Base-by-base conservation (phyloP, 2,797 vertebrate species). In the Acrocephalus scirpaceus region DNA sequence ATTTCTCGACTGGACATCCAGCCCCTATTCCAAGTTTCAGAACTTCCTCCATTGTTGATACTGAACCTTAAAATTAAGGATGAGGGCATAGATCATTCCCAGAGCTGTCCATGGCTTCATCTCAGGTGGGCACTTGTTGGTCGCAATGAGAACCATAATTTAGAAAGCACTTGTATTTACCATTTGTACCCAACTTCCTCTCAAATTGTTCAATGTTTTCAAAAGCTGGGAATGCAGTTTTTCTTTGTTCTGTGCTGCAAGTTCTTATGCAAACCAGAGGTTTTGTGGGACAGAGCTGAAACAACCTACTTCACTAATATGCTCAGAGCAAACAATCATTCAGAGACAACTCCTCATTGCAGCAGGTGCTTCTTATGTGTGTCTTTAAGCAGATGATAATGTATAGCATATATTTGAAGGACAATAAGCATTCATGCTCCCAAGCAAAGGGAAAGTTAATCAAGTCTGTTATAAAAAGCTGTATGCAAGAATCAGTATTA, bases 391-490 rank as follows among this genome's bases (percentile, higher is more conserved):
- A 30, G 9, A 38, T 17, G 3, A 34, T 38, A 38, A 70, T 23
- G 7, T 51, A 38, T 9, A 73, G 40, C 9, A 5, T 10, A 23
- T 45, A 13, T 58, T 44, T 78, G 62, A 84, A 13, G 26, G 25
- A n/a, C 13, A 75, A 8, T 57, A 65, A 65, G n/a, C 3, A 53
- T 48, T 83, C 40, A 4, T 40, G 21, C 22, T 93, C 27, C 27
- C 56, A 91, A 64, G 45, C 16, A 21, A 62, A 6, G 13, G 16
- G 10, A 44, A 23, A 38, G 20, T 61, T 85, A 30, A 25, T 67
- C 20, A 70, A 67, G 8, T 42, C 48, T 89, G 53, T 74, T 95
- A 93, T 27, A 86, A 84, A 92, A 93, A 95, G 23, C 47, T 84
- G 64, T 57, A 87, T 22, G 11, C 50, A 69, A 69, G 53, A 67